Evolutionary conservation across 1,140 invertebrate genomes (phyloP).

Genomic region (Drosophila tropicalis): DNA sequence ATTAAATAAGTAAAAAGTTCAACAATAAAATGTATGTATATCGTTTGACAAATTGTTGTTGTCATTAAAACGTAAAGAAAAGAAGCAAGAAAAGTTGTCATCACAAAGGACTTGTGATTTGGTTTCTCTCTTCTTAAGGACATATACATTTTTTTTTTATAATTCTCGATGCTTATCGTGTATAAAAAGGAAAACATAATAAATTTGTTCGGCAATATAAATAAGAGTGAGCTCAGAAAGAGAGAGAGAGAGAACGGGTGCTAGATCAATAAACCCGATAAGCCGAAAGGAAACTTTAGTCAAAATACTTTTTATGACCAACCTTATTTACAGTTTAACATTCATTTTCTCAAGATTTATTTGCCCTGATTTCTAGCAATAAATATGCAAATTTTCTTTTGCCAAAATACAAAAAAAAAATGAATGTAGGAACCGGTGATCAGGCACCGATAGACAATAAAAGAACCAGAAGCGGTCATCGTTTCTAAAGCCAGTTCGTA

Average conservation of each 20-base stretch:
- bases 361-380: constrained; percentile 63
- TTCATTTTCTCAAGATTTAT: constrained; percentile 59
- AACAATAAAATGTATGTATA: constrained; percentile 28
- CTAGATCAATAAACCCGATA: constrained; percentile 71
- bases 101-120: constrained; percentile 63
- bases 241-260: constrained; percentile 8
- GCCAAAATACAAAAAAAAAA: constrained; percentile 21
- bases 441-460: too few relatives aligned
- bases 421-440: too few relatives aligned
- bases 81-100: constrained; percentile 51
- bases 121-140: neutral
- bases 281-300: constrained; percentile 32
- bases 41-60: constrained; percentile 66
- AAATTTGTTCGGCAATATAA: constrained; percentile 67
- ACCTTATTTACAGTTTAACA: constrained; percentile 56
- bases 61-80: constrained; percentile 54
- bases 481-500: too few relatives aligned
- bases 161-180: constrained; percentile 1
- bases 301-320: constrained; percentile 46
- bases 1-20: constrained; percentile 23
- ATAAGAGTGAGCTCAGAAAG: constrained; percentile 20
- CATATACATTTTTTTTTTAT: neutral
- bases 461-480: too few relatives aligned
- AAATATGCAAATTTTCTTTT: constrained; percentile 74
- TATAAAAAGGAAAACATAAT: constrained; percentile 49